Base-by-base conservation (phyloP, 1,140 invertebrate genomes). In the Lepidurus arcticus region DNA sequence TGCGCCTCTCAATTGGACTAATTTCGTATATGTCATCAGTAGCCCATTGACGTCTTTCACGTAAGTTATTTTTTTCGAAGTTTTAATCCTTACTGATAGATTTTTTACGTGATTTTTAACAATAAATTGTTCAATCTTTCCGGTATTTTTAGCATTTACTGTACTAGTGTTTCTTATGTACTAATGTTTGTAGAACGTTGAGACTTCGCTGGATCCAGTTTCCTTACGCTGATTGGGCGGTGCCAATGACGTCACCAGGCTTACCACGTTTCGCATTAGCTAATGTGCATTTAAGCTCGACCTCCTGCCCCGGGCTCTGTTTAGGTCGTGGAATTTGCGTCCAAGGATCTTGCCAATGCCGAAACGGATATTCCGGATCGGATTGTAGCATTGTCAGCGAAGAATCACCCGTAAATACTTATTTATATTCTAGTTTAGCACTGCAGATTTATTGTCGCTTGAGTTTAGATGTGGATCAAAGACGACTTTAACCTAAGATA, bases 221-320 rank as follows among this genome's bases (percentile, higher is more conserved):
- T 74, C 76, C 44, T 42, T 79, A 42, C 78, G 79, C 34, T 47
- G 80, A 80, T 74, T 47, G 79, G 80, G 73, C 80, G n/a, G 42
- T 80, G 80, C 79, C 45, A 76, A 74, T 87, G 86, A 85, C 83
- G 85, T 13, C 80, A 86, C n/a, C 83, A 85, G 80, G 85, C 86
- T 77, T 82, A 86, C 10, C 86, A 85, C 81, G 83, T 86, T 53
- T 85, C 85, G 8, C 84, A 84, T 65, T 65, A 65, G 53, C 53
- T 13, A 65, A 65, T 65, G 53, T 65, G 53, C 53, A 13, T n/a
- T 9, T 65, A 65, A 65, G 53, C 21, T 65, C 53, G 1, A n/a
- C 16, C 76, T 81, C 81, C 3, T 87, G 86, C 81, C 83, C 82
- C 9, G 77, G 83, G 13, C 81, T 85, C 82, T 87, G 86, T 81